Percentiles rank a stretch among this genome's conserved stretches.
phyloP scores from a whole-genome alignment of 2,113 vertebrate genomes.

The Notarius lentiginosus region DNA sequence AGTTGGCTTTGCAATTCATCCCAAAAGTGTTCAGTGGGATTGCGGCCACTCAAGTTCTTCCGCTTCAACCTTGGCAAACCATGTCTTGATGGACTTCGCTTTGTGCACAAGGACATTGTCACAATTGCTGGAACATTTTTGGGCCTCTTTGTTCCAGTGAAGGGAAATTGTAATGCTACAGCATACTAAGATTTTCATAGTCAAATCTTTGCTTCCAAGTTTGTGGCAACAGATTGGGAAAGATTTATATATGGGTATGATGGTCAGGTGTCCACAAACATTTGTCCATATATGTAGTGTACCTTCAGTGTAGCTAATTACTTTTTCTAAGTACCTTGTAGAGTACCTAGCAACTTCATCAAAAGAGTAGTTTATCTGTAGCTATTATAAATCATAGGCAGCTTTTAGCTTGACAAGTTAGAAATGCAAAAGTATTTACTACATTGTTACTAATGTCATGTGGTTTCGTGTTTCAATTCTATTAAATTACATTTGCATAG shows the following conservation, averaged over 20 bases:
- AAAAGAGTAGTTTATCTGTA: neutral
- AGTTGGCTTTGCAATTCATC: neutral
- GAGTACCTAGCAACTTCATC: neutral
- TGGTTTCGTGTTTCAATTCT: neutral
- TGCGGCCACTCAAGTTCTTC: neutral
- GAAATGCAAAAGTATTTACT: neutral
- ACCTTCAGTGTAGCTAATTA: neutral
- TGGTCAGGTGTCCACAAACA: neutral
- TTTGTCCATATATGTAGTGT: neutral
- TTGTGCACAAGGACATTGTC: neutral
- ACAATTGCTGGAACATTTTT: neutral
- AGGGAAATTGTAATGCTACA: neutral
- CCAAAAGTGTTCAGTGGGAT: neutral
- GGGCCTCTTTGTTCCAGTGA: neutral
- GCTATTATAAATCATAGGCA: neutral
- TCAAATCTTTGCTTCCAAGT: neutral
- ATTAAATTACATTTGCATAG: neutral
- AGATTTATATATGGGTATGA: neutral
- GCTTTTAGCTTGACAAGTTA: neutral
- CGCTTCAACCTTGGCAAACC: neutral
- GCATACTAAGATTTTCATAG: neutral
- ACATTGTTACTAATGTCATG: neutral
- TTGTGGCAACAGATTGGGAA: neutral
- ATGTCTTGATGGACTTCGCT: neutral
- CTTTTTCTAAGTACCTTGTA: neutral